Evolutionary conservation across 2,888 invertebrate genomes (phyloP), one percentile per base, ranked within the genome.

Genomic region (Habrosyne pyritoides): DNA sequence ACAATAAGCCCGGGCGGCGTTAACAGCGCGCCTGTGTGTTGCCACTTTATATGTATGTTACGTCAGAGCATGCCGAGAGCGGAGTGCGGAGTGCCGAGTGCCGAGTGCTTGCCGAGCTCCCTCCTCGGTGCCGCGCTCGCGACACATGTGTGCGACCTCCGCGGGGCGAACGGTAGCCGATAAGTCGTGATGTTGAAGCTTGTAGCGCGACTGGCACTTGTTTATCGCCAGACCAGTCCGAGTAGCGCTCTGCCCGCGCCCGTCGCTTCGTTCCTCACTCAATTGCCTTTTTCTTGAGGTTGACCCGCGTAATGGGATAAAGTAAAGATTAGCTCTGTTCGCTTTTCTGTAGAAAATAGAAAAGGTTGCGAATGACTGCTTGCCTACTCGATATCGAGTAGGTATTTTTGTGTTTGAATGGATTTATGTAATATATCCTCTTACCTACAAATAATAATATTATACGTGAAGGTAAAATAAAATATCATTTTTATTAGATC

Each of bases 11-110:
- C 89, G 87, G 86, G 81, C 87, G 87, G 89, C 90, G 91, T 89
- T 90, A 90, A 90, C 90, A 88, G 89, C 91, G 90, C 89, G 91
- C 88, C 89, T 91, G 89, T 90, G 90, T 91, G 91, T 91, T 91
- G 87, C 90, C 91, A 91, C 91, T 91, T 91, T 91, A 42, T 42
- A 18, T 24, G 24, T 91, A 89, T 81, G 90, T 88, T 86, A 86
- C 90, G 85, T 87, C 87, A 85, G 78, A 75, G 74, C 67, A 64
- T 71, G 69, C 64, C 67, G 36, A 14, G 36, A 8, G 18, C 58
- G 63, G 52, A 48, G 64, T 62, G 68, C n/a, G n/a, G n/a, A n/a
- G n/a, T 71, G 69, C 64, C 67, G 36, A 14, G 36, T 18, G 18
- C 58, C 62, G 52, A 48, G 64, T 62, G 68, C n/a, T n/a, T n/a